These are phyloP conservation scores for Tachysurus vachellii DNA, from an alignment of 2,113 vertebrate genomes.

Conservation along the genomic window DNA sequence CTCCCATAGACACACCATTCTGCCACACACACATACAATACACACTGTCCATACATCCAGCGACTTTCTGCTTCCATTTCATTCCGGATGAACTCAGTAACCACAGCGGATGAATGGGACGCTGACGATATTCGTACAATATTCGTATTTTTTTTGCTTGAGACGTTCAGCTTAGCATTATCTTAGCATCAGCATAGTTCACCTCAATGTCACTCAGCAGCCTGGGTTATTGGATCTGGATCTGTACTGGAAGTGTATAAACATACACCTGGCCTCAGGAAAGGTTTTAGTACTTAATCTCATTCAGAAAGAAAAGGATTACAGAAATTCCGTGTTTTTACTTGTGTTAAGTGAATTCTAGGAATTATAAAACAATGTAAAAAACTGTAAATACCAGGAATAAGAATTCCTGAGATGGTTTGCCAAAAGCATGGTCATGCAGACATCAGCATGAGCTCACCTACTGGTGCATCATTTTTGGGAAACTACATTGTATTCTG, in stretches of 20 bases:
- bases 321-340: not conserved
- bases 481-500: not conserved
- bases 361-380: not conserved
- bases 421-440: not conserved
- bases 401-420: not conserved
- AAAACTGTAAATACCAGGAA: not conserved
- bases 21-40: constrained; percentile 24
- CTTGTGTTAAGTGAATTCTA: not conserved
- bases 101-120: constrained; percentile 15
- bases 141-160: constrained; percentile 15
- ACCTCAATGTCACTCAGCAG: constrained; percentile 6
- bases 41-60: constrained; percentile 22
- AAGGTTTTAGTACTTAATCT: not conserved
- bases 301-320: not conserved
- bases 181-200: not conserved
- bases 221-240: not conserved
- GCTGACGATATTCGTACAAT: not conserved
- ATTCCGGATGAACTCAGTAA: constrained; percentile 47
- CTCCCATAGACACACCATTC: constrained; percentile 23
- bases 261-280: not conserved
- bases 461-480: not conserved
- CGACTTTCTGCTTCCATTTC: constrained; percentile 40
- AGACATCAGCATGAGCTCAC: constrained; percentile 13
- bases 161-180: constrained; percentile 15
- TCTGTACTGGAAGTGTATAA: not conserved